A percentile compares a stretch with the other conserved stretches of the same genome.
Evolutionary conservation across 2,888 invertebrate species (phyloP).

Genomic region (Cephus rjabovi): DNA sequence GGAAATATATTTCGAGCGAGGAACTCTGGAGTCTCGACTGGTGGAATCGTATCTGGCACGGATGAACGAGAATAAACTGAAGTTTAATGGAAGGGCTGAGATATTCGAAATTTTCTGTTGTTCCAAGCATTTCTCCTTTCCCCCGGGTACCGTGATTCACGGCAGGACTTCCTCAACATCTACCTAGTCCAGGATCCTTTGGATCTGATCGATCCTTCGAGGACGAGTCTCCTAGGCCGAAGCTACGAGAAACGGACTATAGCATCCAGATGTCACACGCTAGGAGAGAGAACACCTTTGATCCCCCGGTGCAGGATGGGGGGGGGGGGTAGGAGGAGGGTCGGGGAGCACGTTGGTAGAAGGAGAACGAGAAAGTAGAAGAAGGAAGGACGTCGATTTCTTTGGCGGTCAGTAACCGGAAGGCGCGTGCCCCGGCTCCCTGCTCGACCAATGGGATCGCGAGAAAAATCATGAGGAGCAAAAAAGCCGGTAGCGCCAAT

Average conservation of each 20-base stretch:
- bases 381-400: conserved; percentile 3
- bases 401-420: conserved; percentile 8
- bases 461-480: not conserved
- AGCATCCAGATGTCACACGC: conserved; percentile 35
- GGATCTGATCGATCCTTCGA: not conserved
- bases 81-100: not conserved
- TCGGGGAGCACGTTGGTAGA: not conserved
- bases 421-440: conserved; percentile 5
- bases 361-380: conserved; percentile 3
- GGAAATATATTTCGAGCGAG: not conserved
- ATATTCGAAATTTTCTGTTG: not conserved
- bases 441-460: not conserved
- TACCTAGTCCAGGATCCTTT: conserved; percentile 29
- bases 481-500: not conserved
- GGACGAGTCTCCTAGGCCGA: not conserved
- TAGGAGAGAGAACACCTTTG: conserved; percentile 9
- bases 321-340: conserved; percentile 1
- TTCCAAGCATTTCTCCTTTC: not conserved
- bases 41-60: not conserved
- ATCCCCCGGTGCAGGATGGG: not conserved
- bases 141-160: conserved; percentile 41
- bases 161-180: conserved; percentile 45
- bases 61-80: not conserved
- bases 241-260: conserved; percentile 7
- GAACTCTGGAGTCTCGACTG: not conserved